These are phyloP conservation scores for Dicerorhinus sumatrensis DNA, from an alignment of 2,113 vertebrate genomes.

Conservation along the genomic window DNA sequence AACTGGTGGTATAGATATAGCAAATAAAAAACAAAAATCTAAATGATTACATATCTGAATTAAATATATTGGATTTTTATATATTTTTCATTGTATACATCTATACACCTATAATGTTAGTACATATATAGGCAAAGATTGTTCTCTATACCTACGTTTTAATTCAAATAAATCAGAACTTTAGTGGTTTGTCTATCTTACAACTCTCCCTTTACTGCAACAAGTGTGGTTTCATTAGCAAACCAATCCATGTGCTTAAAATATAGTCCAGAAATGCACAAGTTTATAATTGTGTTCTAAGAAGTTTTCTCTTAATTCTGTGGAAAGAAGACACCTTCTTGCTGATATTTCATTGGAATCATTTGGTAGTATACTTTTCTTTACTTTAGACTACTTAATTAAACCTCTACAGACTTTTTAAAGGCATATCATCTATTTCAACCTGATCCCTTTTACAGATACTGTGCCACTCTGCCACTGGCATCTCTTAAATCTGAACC, in stretches of 20 bases:
- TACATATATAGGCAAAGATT: not conserved
- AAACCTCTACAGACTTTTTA: slow-evolving; percentile 80
- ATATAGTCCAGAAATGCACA: not conserved
- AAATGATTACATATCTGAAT: not conserved
- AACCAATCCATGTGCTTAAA: not conserved
- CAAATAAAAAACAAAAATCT: not conserved
- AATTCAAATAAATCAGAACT: not conserved
- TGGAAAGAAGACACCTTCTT: slow-evolving; percentile 5
- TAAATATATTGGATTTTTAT: not conserved
- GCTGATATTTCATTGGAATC: slow-evolving; percentile 59
- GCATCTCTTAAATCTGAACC: slow-evolving; percentile 69
- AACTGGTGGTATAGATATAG: not conserved
- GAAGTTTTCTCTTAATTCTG: slow-evolving; percentile 39
- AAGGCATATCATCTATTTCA: slow-evolving; percentile 66
- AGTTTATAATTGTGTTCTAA: not conserved
- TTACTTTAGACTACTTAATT: slow-evolving; percentile 78
- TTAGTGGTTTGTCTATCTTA: not conserved
- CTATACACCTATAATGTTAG: not conserved
- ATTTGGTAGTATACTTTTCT: slow-evolving; percentile 70
- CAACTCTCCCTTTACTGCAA: not conserved
- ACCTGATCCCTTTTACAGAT: slow-evolving; percentile 69
- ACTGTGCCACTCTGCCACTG: slow-evolving; percentile 57
- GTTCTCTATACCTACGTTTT: not conserved
- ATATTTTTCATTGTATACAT: not conserved
- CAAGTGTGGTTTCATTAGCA: not conserved